Evolutionary conservation across 2,797 vertebrate species (phyloP), one percentile per base, ranked within the genome.

Genomic region (Ataeniobius toweri): DNA sequence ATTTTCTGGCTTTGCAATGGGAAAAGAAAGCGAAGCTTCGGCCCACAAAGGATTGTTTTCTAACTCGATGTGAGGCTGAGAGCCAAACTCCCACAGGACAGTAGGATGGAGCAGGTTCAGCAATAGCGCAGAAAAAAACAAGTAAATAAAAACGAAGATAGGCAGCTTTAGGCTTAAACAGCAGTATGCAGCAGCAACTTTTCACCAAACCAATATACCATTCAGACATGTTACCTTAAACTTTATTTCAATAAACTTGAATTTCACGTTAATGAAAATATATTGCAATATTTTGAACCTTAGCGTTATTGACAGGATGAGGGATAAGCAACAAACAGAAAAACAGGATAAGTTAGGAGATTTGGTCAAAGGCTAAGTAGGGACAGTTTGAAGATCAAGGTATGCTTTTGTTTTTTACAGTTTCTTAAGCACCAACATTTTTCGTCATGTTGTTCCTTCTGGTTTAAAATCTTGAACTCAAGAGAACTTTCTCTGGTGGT

Each of bases 31-130:
- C 75, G 69, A 41, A 83, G 36, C n/a, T 67, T 48, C 26, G 55
- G 67, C n/a, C 46, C 75, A 75, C 76, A 69, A 76, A 80, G 68
- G 61, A 28, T 28, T 84, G 69, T 82, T 24, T 48, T 16, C 16
- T 3, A 24, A 71, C 72, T 81, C 71, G 56, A 78, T 14, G 6
- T 67, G 69, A 77, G 61, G 77, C 39, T 67, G 71, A 65, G 63
- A 31, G 18, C 5, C 3, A 68, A 73, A 26, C 44, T 72, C 63
- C n/a, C 80, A 14, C 46, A 22, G 58, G 77, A 65, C 22, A 5
- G 22, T 16, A 77, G 7, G 79, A 78, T 73, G 26, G 48, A 79
- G 59, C 1, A 76, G 50, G 58, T 72, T 73, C 69, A 73, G 56
- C 24, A 36, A 63, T 26, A 78, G n/a, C 41, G 53, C 20, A 28